Conservation (phyloP, 2,113 vertebrate genomes). For the Nerophis ophidion region DNA sequence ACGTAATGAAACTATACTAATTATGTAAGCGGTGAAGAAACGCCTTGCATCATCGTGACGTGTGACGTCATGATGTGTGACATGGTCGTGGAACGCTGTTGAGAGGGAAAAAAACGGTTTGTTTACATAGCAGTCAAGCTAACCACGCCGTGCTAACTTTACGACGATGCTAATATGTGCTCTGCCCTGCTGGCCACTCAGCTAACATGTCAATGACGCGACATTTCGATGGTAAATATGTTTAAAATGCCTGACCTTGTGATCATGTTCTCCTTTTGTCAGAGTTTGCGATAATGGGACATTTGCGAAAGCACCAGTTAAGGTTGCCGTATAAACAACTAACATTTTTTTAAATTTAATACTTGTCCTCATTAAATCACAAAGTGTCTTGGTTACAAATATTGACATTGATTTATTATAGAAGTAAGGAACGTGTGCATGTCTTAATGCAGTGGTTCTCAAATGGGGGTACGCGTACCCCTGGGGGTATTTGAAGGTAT, state of each 20-base stretch:
- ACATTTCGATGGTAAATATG: background rate
- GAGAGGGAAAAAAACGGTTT: conserved; percentile 11
- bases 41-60: too few species aligned
- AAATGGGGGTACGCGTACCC: too few species aligned
- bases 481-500: too few species aligned
- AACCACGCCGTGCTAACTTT: background rate
- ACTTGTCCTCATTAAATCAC: too few species aligned
- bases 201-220: background rate
- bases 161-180: conserved; percentile 4
- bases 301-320: too few species aligned
- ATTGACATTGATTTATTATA: too few species aligned
- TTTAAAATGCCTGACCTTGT: background rate
- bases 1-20: background rate
- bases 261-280: background rate
- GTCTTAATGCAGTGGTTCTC: too few species aligned
- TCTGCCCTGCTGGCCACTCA: conserved; percentile 7
- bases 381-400: too few species aligned
- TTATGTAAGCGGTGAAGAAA: too few species aligned
- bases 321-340: too few species aligned
- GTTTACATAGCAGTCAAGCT: conserved; percentile 37
- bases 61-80: background rate
- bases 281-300: too few species aligned
- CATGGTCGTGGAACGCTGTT: background rate
- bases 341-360: too few species aligned
- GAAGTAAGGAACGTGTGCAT: background rate